Evolutionary conservation across 2,888 invertebrate species (phyloP).

Genomic region (Dryocosmus kuriphilus): DNA sequence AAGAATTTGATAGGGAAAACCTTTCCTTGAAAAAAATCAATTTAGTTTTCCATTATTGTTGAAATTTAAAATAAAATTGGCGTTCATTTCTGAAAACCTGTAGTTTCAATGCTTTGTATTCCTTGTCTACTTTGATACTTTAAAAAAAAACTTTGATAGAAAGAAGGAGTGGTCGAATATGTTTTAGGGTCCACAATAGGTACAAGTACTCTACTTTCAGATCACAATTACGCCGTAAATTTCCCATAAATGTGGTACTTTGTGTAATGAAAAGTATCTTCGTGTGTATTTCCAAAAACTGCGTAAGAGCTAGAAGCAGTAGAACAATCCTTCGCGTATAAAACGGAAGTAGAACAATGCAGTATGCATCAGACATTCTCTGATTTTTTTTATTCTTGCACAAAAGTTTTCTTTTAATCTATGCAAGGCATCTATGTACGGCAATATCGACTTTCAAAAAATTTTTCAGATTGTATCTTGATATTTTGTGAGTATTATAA

Average conservation of each 20-base stretch:
- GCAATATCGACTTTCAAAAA: not conserved
- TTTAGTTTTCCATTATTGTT: not conserved
- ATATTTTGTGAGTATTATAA: not conserved
- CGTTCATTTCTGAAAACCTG: no score
- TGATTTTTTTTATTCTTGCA: not conserved
- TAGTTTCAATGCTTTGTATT: not conserved
- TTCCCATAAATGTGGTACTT: not conserved
- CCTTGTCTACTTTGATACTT: not conserved
- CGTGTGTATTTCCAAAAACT: not conserved
- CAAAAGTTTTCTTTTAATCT: not conserved
- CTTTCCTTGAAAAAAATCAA: not conserved
- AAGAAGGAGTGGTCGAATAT: not conserved
- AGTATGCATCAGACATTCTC: not conserved
- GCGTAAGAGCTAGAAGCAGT: no score
- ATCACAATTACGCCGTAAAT: not conserved
- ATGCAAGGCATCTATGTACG: not conserved
- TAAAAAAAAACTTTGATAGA: not conserved
- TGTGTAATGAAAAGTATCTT: not conserved
- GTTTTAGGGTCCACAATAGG: not conserved
- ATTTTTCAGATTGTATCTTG: not conserved
- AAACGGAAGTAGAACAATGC: conserved; percentile 6
- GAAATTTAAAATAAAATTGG: not conserved
- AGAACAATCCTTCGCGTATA: not conserved
- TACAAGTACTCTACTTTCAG: not conserved
- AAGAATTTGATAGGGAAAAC: not conserved